Percentiles rank a stretch among this genome's conserved stretches.
phyloP scores from a whole-genome alignment of 2,113 vertebrate genomes.

The Jaculus jaculus region DNA sequence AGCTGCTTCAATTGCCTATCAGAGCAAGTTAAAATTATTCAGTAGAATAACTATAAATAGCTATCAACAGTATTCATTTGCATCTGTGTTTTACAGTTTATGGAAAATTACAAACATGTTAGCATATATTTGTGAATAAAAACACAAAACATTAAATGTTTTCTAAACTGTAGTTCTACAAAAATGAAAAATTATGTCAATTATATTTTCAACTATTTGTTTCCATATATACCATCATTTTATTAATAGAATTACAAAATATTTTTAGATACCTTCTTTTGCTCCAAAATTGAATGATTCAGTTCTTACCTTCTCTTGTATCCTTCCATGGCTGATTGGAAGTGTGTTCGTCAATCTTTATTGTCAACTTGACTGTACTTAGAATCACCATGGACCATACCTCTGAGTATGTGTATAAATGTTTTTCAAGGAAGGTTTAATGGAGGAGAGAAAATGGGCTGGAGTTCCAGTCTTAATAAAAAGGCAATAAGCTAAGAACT shows the following conservation, averaged over 20 bases:
- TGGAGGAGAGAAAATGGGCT: neutral
- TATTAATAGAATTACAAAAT: neutral
- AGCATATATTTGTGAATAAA: neutral
- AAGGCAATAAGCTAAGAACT: neutral
- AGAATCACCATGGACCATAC: neutral
- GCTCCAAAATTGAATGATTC: neutral
- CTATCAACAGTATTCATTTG: neutral
- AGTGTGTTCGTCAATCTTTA: neutral
- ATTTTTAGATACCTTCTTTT: neutral
- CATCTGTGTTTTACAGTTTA: conserved; percentile 36
- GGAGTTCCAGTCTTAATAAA: too few relatives aligned
- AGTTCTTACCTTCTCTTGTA: neutral
- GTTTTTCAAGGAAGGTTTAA: neutral
- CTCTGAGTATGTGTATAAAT: neutral
- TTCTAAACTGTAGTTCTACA: conserved; percentile 3
- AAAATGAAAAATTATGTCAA: neutral
- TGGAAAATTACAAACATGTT: neutral
- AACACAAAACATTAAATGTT: neutral
- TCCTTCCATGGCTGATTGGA: neutral
- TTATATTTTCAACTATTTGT: conserved; percentile 38
- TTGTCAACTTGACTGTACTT: neutral
- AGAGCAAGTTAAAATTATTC: neutral
- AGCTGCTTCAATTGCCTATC: neutral
- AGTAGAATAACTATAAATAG: neutral
- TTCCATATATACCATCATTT: conserved; percentile 21